phyloP scores from a whole-genome alignment of 2,797 vertebrate genomes.

The Pyrocephalus nanus region DNA sequence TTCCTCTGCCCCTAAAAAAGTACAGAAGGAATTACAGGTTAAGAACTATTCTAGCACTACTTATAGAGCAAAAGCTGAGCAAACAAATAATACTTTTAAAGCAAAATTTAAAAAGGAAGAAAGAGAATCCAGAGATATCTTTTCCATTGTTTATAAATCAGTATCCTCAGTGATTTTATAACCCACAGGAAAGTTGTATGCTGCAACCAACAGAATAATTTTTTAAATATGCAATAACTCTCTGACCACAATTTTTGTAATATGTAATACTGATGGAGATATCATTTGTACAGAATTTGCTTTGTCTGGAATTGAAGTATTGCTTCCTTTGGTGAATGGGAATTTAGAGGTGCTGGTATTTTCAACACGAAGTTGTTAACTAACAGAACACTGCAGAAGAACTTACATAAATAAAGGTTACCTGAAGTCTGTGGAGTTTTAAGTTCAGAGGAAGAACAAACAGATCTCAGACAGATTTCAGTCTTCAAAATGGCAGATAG shows the following conservation, averaged over 20 bases:
- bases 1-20: not conserved
- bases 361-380: not conserved
- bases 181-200: not conserved
- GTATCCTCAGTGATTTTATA: not conserved
- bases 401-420: not conserved
- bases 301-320: not conserved
- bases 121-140: not conserved
- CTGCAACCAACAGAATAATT: not conserved
- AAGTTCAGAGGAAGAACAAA: constrained; percentile 6
- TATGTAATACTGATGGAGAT: not conserved
- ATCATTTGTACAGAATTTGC: not conserved
- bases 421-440: not conserved
- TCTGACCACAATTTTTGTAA: not conserved
- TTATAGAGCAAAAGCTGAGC: not conserved
- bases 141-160: not conserved
- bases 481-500: not conserved
- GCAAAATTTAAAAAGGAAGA: not conserved
- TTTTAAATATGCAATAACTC: not conserved
- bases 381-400: not conserved
- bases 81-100: not conserved
- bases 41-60: not conserved
- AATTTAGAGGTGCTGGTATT: not conserved
- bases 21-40: not conserved
- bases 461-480: not conserved
- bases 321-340: not conserved